A percentile compares a stretch with the other conserved stretches of the same genome.
Evolutionary conservation across 2,797 vertebrate genomes (phyloP).

Genomic region (Muraenolepis orangiensis): DNA sequence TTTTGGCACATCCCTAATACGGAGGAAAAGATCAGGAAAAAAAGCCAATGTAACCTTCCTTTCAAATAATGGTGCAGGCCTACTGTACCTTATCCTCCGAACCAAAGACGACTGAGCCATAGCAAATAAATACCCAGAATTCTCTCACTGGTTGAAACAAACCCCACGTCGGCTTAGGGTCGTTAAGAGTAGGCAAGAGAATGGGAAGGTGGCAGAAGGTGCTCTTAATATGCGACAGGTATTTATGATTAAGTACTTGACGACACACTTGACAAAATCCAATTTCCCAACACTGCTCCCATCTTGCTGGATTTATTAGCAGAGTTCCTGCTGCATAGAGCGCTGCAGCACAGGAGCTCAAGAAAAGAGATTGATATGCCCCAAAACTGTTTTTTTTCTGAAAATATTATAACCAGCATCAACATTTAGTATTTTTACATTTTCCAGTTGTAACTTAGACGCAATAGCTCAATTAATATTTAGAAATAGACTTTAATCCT

Average conservation of each 20-base stretch:
- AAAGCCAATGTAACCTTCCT: neutral
- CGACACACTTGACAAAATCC: slow-evolving; percentile 74
- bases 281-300: slow-evolving; percentile 69
- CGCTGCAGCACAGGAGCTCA: slow-evolving; percentile 31
- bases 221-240: slow-evolving; percentile 70
- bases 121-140: slow-evolving; percentile 31
- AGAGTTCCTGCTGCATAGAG: slow-evolving; percentile 52
- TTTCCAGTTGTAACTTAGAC: neutral
- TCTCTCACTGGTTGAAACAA: slow-evolving; percentile 37
- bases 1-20: neutral
- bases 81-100: neutral
- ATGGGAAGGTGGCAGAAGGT: slow-evolving; percentile 49
- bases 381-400: slow-evolving; percentile 44
- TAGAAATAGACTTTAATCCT: neutral
- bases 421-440: neutral
- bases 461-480: neutral
- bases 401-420: slow-evolving; percentile 46
- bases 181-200: slow-evolving; percentile 33
- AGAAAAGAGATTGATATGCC: slow-evolving; percentile 40
- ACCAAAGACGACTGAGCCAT: slow-evolving; percentile 20
- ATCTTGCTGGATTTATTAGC: slow-evolving; percentile 64
- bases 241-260: slow-evolving; percentile 76
- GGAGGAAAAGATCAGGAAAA: neutral
- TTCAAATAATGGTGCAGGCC: neutral
- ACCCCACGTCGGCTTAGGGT: slow-evolving; percentile 47